phyloP scores from a whole-genome alignment of 2,888 invertebrate species.

The Xestia c-nigrum region DNA sequence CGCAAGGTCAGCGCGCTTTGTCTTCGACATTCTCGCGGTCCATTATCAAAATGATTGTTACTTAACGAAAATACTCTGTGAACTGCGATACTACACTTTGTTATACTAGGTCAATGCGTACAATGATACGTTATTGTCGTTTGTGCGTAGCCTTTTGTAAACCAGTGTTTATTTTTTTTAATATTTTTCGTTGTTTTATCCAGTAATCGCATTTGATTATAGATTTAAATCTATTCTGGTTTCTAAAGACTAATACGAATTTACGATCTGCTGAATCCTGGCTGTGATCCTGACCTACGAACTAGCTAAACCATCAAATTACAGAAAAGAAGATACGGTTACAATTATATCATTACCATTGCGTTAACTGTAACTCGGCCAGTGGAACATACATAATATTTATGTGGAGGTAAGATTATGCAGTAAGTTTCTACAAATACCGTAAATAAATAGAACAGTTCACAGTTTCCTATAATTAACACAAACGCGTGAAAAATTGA shows the following conservation, averaged over 20 bases:
- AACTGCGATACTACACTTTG: slow-evolving; percentile 78
- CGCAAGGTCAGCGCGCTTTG: slow-evolving; percentile 86
- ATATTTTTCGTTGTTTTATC: not conserved
- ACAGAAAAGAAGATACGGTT: not conserved
- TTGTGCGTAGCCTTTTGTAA: slow-evolving; percentile 38
- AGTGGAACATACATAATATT: slow-evolving; percentile 42
- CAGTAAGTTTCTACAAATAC: slow-evolving; percentile 65
- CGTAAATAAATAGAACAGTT: slow-evolving; percentile 45
- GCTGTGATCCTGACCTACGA: not conserved
- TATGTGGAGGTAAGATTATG: slow-evolving; percentile 45
- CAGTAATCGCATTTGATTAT: not conserved
- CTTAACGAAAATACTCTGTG: slow-evolving; percentile 84
- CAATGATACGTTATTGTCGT: slow-evolving; percentile 75
- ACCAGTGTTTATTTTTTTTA: slow-evolving; percentile 4
- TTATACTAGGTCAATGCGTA: slow-evolving; percentile 80
- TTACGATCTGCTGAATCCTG: not conserved
- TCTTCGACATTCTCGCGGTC: slow-evolving; percentile 85
- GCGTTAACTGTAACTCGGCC: slow-evolving; percentile 59
- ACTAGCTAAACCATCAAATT: not conserved
- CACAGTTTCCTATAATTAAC: slow-evolving; percentile 30
- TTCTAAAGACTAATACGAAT: not conserved
- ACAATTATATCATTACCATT: slow-evolving; percentile 53
- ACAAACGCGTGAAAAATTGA: slow-evolving; percentile 8
- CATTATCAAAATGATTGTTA: slow-evolving; percentile 85
- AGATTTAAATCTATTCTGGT: not conserved